A percentile compares a stretch with the other conserved stretches of the same genome.
Conservation (phyloP, 2,888 invertebrate genomes). For the Bellardia pandia region DNA sequence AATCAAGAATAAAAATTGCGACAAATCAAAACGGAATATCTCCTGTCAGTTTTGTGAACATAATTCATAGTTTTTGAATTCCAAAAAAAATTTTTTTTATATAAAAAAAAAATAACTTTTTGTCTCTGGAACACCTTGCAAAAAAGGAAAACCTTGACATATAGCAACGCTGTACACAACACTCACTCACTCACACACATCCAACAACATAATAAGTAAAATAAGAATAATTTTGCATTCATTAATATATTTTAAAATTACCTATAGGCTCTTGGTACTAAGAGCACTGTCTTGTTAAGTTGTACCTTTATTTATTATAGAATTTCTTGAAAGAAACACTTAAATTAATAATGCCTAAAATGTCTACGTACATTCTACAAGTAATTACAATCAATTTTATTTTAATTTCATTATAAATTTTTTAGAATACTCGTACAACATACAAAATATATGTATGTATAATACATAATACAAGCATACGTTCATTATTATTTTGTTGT, state of each 20-base stretch:
- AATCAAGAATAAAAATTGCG: too few relatives aligned
- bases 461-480: not conserved
- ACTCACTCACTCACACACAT: not conserved
- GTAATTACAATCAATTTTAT: slow-evolving; percentile 68
- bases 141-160: too few relatives aligned
- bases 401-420: slow-evolving; percentile 55
- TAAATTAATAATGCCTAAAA: slow-evolving; percentile 48
- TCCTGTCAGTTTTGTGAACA: too few relatives aligned
- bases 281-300: not conserved
- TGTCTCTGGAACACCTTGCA: too few relatives aligned
- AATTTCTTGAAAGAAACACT: slow-evolving; percentile 22
- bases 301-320: slow-evolving; percentile 2
- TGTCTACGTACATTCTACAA: slow-evolving; percentile 26
- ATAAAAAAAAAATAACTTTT: too few relatives aligned
- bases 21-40: too few relatives aligned
- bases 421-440: not conserved
- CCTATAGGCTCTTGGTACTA: not conserved
- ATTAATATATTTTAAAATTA: slow-evolving; percentile 29
- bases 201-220: not conserved
- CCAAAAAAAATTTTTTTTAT: too few relatives aligned
- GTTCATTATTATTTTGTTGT: slow-evolving; percentile 42
- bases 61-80: too few relatives aligned
- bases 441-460: slow-evolving; percentile 1
- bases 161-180: not conserved
- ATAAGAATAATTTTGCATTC: slow-evolving; percentile 5